Conservation (phyloP, 2,797 vertebrate genomes). For the Ptychadena robeensis region DNA sequence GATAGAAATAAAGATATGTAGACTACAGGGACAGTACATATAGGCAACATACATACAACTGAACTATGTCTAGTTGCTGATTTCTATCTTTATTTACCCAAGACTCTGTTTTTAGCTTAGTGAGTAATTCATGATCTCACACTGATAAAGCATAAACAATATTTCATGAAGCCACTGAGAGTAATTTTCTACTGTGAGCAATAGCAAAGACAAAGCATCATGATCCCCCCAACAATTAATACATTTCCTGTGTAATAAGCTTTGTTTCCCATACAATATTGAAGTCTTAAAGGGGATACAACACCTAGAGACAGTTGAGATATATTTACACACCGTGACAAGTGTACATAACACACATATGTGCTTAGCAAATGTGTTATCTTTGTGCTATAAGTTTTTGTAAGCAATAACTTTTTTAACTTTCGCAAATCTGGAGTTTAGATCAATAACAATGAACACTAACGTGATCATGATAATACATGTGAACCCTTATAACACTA, state of each 20-base stretch:
- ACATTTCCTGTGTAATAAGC: conserved; percentile 1
- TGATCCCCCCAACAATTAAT: neutral
- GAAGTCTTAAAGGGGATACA: neutral
- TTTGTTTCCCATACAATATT: neutral
- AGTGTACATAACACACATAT: too few species aligned
- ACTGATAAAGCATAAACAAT: neutral
- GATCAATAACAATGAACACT: too few species aligned
- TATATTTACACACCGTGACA: too few species aligned
- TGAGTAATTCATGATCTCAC: neutral
- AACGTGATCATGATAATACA: too few species aligned
- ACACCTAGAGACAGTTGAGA: neutral
- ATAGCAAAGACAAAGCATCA: neutral
- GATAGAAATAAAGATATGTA: too few species aligned
- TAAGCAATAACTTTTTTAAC: too few species aligned
- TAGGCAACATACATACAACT: too few species aligned
- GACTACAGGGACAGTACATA: too few species aligned
- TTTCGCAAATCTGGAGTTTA: too few species aligned
- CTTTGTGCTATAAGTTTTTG: too few species aligned
- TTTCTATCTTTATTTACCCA: neutral
- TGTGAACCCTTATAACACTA: too few species aligned
- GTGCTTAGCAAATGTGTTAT: too few species aligned
- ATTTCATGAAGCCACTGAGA: neutral
- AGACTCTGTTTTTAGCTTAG: neutral
- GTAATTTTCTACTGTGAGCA: neutral
- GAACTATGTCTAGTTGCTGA: neutral